Evolutionary conservation across 2,797 vertebrate species (phyloP).

Genomic region (Botia kubotai): DNA sequence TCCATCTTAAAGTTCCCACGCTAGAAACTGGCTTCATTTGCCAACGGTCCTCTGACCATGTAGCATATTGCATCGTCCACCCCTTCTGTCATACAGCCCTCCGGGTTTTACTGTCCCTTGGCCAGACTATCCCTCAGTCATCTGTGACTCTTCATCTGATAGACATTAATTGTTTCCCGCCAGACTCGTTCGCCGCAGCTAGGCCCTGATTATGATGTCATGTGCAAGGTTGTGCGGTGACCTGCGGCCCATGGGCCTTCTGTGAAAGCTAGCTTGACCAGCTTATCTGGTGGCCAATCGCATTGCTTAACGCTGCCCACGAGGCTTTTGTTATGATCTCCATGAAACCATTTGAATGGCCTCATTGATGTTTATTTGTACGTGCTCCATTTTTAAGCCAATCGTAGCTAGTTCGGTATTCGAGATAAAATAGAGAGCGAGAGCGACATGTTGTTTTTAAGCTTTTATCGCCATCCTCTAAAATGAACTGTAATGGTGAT

Average conservation of each 20-base stretch:
- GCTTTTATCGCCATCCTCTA: conserved; percentile 31
- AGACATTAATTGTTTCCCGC: conserved; percentile 62
- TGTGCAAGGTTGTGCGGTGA: conserved; percentile 49
- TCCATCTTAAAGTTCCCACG: conserved; percentile 20
- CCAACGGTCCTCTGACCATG: conserved; percentile 21
- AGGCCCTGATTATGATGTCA: conserved; percentile 64
- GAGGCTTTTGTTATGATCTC: conserved; percentile 30
- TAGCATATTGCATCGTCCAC: conserved; percentile 35
- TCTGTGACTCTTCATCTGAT: conserved; percentile 51
- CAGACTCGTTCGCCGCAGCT: conserved; percentile 57
- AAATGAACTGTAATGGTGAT: conserved; percentile 47
- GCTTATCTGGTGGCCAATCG: conserved; percentile 50
- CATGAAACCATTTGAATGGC: conserved; percentile 4
- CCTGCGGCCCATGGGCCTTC: conserved; percentile 55
- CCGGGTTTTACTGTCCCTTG: conserved; percentile 33
- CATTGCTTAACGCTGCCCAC: conserved; percentile 10
- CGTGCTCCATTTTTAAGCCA: not conserved
- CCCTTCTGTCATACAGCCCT: conserved; percentile 40
- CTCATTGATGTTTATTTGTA: not conserved
- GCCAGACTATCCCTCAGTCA: conserved; percentile 33
- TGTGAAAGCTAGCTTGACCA: conserved; percentile 53
- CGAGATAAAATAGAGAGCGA: not conserved
- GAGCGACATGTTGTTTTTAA: not conserved
- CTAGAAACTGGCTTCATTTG: conserved; percentile 12
- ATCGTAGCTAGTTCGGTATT: too few relatives aligned